Base-by-base conservation (phyloP, 2,113 vertebrate species). In the Coryphaenoides rupestris region DNA sequence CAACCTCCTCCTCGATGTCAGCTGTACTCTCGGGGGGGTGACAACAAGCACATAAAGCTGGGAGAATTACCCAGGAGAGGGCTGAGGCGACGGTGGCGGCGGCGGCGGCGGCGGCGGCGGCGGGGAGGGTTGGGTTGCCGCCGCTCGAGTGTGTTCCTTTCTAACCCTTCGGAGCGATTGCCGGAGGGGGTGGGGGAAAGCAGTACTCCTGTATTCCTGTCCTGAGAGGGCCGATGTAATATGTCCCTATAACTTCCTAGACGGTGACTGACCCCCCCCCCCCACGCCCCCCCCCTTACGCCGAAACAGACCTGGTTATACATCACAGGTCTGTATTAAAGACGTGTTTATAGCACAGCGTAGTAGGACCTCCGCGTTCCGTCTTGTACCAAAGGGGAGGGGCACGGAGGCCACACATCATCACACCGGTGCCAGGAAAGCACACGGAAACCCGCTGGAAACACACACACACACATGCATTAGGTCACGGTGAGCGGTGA, bases 31-130 rank as follows among this genome's bases (percentile, higher is more conserved):
- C 89, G 74, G 84, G 33, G 86, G 91, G 90, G 90, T n/a, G n/a
- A n/a, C n/a, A n/a, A 90, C 89, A 90, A 92, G 92, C 89, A 90
- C 90, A 93, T 92, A 93, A 92, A 94, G 86, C 86, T 84, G 46
- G 72, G 90, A 91, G 89, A 91, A 90, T 90, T 86, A 84, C 78
- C 69, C 86, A 82, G 84, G 82, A 87, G 88, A 78, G 88, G 80
- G 80, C 70, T 64, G 69, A 49, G 79, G 70, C 79, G 78, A 85
- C 65, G 64, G 92, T 80, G 80, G 86, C 70, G 47, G 47, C 17
- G 47, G 47, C 13, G 47, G 47, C 40, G 5, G 17, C 2, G 47
- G 2, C 15, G 17, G 13, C 17, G 4, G 13, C 0, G 15, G 13
- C 40, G 40, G n/a, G n/a, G n/a, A n/a, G n/a, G n/a, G n/a, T n/a